Evolutionary conservation across 2,888 invertebrate species (phyloP), one percentile per base, ranked within the genome.

Genomic region (Gari tellinella): DNA sequence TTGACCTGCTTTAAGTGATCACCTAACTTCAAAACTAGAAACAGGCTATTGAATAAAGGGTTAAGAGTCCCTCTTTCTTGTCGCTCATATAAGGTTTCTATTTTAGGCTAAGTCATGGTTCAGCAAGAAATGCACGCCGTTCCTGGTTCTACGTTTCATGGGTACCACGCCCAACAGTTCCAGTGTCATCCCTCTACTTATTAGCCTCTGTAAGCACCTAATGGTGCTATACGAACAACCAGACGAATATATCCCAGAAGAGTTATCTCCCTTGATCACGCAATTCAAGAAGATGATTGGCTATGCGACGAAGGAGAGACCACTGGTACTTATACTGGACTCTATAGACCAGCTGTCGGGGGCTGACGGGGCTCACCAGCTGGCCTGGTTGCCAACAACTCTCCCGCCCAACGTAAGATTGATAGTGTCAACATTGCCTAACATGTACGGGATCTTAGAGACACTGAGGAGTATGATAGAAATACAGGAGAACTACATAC

Each of bases 151-250:
- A 66, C 93, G 99, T 74, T 99, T 99, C 91, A 94, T 99, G 37
- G 99, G 99, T 25, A 99, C 98, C 0, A 99, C 99, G 14, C 99
- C 99, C 0, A 98, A 99, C 92, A 98, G 97, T 81, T 98, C 98
- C 81, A 97, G 97, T 25, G 93, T 99, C 49, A 97, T 97, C 0
- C 98, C 98, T 0, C 96, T 99, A 0, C 94, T 99, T 25, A 97
- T 97, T 77, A 98, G 97, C 41, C 96, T 99, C 77, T 99, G 98
- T 91, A 97, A 97, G 90, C 98, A 99, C 94, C 96, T 97, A 95
- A 97, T 85, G 43, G 81, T 79, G 45, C 62, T 90, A 38, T 90
- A 90, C 70, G 86, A 88, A 26, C 80, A 85, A 41, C 85, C 88
- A 0, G 49, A 81, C 37, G 97, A 98, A 89, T 95, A 96, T 61